Percentiles rank a stretch among this genome's conserved stretches.
Evolutionary conservation across 2,888 invertebrate genomes (phyloP).

Genomic region (Peribatodes rhomboidaria): DNA sequence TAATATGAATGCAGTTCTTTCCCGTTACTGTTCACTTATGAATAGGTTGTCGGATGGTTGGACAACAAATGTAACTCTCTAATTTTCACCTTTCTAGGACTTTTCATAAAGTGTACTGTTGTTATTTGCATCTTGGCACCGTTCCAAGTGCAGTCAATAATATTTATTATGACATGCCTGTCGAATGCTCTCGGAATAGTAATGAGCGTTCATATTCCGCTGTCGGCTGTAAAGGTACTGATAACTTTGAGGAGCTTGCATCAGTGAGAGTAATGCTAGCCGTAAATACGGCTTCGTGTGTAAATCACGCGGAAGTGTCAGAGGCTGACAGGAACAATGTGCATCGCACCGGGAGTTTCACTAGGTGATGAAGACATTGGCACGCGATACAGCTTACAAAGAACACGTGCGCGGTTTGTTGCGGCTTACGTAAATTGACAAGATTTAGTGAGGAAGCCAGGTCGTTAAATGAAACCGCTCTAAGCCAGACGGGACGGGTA

Average conservation of each 20-base stretch:
- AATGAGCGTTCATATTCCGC: constrained; percentile 32
- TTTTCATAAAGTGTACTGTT: constrained; percentile 37
- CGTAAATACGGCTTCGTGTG: constrained; percentile 49
- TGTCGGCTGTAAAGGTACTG: constrained; percentile 22
- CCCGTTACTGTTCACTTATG: background rate
- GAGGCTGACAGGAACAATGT: constrained; percentile 56
- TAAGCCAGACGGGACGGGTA: constrained; percentile 66
- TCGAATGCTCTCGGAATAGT: constrained; percentile 43
- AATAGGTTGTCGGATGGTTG: constrained; percentile 3
- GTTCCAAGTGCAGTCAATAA: constrained; percentile 43
- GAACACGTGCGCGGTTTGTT: constrained; percentile 45
- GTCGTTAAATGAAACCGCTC: constrained; percentile 48
- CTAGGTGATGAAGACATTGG: constrained; percentile 54
- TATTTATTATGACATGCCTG: constrained; percentile 39
- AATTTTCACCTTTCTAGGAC: constrained; percentile 12
- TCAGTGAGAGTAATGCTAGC: constrained; percentile 54
- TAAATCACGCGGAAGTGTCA: constrained; percentile 60
- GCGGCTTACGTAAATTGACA: constrained; percentile 39
- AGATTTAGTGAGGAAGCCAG: constrained; percentile 30
- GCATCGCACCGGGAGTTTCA: constrained; percentile 59
- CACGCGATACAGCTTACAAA: constrained; percentile 57
- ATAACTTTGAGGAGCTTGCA: constrained; percentile 46
- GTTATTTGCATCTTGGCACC: constrained; percentile 44
- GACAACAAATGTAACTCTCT: constrained; percentile 24
- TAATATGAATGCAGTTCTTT: constrained; percentile 4